phyloP scores from a whole-genome alignment of 2,888 invertebrate species.

The Tipula helvola region DNA sequence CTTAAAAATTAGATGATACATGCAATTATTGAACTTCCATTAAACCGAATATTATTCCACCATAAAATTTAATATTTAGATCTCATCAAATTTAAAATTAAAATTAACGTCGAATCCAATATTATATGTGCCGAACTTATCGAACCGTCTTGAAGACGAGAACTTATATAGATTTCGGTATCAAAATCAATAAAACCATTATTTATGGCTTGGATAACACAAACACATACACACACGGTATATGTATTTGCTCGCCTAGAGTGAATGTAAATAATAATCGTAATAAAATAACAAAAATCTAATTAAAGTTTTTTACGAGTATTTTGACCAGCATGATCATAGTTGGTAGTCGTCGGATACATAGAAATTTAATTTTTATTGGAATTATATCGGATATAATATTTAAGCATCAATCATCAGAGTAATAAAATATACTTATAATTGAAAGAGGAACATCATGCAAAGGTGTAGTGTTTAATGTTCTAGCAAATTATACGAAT shows the following conservation, averaged over 20 bases:
- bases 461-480: not conserved
- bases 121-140: not conserved
- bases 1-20: too few relatives aligned
- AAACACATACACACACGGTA: not conserved
- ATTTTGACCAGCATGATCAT: not conserved
- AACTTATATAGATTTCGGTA: not conserved
- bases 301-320: not conserved
- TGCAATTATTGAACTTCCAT: too few relatives aligned
- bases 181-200: not conserved
- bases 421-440: not conserved
- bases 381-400: not conserved
- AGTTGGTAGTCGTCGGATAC: not conserved
- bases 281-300: not conserved
- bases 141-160: not conserved
- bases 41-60: too few relatives aligned
- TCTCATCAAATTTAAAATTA: not conserved
- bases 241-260: not conserved
- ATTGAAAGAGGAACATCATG: not conserved
- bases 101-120: not conserved
- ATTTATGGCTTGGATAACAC: not conserved
- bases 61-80: not conserved
- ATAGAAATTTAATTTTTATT: not conserved
- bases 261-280: slow-evolving; percentile 4
- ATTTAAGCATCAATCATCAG: not conserved
- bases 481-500: not conserved